Conservation (phyloP, 2,797 vertebrate genomes). For the Typhlichthys subterraneus region DNA sequence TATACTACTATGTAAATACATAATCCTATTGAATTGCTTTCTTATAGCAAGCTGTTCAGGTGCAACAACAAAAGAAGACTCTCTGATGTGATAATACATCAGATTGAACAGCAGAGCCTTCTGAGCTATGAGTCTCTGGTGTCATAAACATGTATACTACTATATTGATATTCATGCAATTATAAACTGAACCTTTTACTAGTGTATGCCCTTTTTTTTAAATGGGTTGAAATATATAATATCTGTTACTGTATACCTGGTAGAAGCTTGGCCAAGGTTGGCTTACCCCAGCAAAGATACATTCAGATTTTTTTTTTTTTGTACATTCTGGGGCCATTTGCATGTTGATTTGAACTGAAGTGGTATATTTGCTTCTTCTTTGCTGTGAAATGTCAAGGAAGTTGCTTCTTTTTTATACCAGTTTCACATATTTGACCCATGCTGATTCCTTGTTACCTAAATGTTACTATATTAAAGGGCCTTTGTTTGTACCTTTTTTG, state of each 20-base stretch:
- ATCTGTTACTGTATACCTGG: slow-evolving; percentile 41
- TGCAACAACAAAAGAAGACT: slow-evolving; percentile 5
- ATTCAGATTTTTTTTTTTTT: slow-evolving; percentile 50
- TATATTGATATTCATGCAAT: slow-evolving; percentile 44
- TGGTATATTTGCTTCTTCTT: slow-evolving; percentile 26
- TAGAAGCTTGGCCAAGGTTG: slow-evolving; percentile 25
- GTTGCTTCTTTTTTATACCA: slow-evolving; percentile 44
- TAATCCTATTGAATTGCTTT: slow-evolving; percentile 22
- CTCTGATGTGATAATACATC: slow-evolving; percentile 8
- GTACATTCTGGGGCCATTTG: slow-evolving; percentile 40
- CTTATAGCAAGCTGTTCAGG: slow-evolving; percentile 3
- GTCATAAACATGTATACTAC: slow-evolving; percentile 33
- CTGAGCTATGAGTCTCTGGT: slow-evolving; percentile 30
- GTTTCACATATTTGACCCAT: slow-evolving; percentile 23
- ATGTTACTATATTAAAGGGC: slow-evolving; percentile 68
- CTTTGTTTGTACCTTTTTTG: slow-evolving; percentile 52
- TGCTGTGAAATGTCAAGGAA: slow-evolving; percentile 51
- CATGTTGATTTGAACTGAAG: slow-evolving; percentile 54
- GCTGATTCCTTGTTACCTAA: slow-evolving; percentile 41
- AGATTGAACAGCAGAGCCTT: slow-evolving; percentile 18
- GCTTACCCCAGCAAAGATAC: slow-evolving; percentile 27
- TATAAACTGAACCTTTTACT: slow-evolving; percentile 42
- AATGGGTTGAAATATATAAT: slow-evolving; percentile 31
- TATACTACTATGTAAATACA: slow-evolving; percentile 50
- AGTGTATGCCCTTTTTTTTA: slow-evolving; percentile 32